A percentile compares a stretch with the other conserved stretches of the same genome.
These are phyloP conservation scores for Dynastes maya DNA, from an alignment of 2,888 invertebrate species.

Conservation along the genomic window DNA sequence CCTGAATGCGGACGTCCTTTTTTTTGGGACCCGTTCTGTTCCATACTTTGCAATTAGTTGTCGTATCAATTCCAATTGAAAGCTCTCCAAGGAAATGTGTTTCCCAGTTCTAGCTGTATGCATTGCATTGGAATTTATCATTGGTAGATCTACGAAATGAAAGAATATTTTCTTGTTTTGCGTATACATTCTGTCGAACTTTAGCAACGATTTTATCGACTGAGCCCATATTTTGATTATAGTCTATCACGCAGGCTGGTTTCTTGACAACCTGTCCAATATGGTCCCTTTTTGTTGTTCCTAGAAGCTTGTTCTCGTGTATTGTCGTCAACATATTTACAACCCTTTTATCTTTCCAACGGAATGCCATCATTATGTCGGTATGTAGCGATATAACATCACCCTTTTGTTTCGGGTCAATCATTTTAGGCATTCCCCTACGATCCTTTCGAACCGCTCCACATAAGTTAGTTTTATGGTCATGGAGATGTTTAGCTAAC, in stretches of 20 bases:
- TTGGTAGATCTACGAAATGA: no score
- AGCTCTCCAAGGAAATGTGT: background rate
- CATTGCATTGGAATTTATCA: background rate
- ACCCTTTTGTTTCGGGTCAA: background rate
- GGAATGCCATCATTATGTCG: background rate
- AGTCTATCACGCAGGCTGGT: no score
- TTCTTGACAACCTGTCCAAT: background rate
- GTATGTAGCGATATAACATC: background rate
- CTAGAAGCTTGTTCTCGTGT: no score
- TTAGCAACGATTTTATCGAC: no score
- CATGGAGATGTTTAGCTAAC: background rate
- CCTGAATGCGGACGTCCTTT: background rate
- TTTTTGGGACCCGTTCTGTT: background rate
- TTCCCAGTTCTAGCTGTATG: background rate
- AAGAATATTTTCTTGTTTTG: no score
- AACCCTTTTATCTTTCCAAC: background rate
- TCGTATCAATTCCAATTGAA: background rate
- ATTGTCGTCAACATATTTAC: no score
- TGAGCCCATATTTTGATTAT: background rate
- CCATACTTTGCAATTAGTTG: background rate
- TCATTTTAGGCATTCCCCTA: background rate
- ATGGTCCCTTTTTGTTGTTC: background rate
- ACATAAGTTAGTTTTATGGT: no score
- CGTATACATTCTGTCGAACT: no score
- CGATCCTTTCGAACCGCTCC: background rate